These are phyloP conservation scores for Ctenodactylus gundi DNA, from an alignment of 2,113 vertebrate genomes.

Conservation along the genomic window DNA sequence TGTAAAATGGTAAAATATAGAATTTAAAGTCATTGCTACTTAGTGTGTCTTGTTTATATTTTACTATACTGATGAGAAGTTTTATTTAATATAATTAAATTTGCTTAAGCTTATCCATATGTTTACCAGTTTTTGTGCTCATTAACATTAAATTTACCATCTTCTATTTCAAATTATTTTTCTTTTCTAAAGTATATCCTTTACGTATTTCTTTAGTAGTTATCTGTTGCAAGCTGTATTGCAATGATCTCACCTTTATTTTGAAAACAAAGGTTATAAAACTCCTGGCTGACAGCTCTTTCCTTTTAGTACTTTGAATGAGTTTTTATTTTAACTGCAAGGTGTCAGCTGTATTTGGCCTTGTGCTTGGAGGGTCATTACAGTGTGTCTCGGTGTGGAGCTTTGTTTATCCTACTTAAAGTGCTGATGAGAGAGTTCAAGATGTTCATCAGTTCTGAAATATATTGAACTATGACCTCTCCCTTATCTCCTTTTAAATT, in stretches of 20 bases:
- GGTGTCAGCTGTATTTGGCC: not conserved
- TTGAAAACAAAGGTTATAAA: not conserved
- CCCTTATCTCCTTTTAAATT: slow-evolving; percentile 41
- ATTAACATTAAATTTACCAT: not conserved
- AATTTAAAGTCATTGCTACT: no score
- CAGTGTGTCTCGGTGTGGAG: not conserved
- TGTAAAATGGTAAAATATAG: no score
- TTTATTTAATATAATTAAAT: not conserved
- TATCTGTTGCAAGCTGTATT: not conserved
- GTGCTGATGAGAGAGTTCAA: not conserved
- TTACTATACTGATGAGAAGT: not conserved
- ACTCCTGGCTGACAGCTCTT: not conserved
- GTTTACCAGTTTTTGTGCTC: not conserved
- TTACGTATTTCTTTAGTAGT: not conserved
- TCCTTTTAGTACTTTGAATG: not conserved
- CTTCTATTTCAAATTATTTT: not conserved
- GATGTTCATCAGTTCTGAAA: slow-evolving; percentile 8
- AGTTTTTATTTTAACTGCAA: not conserved
- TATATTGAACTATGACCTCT: not conserved
- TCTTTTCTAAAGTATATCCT: not conserved
- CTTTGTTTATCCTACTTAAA: slow-evolving; percentile 41
- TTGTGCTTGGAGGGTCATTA: slow-evolving; percentile 6
- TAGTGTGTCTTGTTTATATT: not conserved
- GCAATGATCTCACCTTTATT: not conserved
- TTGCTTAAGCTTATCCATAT: not conserved